Base-by-base conservation (phyloP, 2,797 vertebrate genomes). In the Amblyopsis hoosieri region DNA sequence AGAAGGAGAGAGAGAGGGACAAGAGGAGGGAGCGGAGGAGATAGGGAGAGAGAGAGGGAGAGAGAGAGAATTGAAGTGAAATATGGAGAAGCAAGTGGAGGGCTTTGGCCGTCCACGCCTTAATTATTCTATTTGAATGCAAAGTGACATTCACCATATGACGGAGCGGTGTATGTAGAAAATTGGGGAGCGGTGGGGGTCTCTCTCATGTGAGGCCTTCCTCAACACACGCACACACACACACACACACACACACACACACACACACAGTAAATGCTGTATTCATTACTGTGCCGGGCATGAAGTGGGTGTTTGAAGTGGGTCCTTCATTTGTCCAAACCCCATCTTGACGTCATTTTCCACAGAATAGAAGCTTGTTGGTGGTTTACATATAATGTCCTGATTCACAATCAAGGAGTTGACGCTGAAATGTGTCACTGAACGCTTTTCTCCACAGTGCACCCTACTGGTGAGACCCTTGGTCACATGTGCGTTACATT, bases 41-140 rank as follows among this genome's bases (percentile, higher is more conserved):
- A 76, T 65, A 83, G 82, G 69, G 61, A 75, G 47, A 57, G 53
- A 13, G 53, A 56, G 11, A 3, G 17, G 62, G 6, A 19, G 62
- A 47, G 45, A 60, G 3, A 9, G 63, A 61, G 64, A 74, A 74
- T 71, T 59, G 75, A 76, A 80, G 75, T 78, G 65, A 85, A 84
- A 72, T 62, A 76, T 59, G 68, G 60, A 4, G 4, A 58, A 60
- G 49, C 2, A 52, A 60, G 45, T 3, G 46, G 29, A 74, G 69
- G 65, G 74, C 65, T 51, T 29, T 7, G 6, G 55, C 71, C 52
- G 71, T 61, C 73, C 33, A 14, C 47, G 69, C 67, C 66, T 69
- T 86, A 83, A 85, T 87, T 68, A 62, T 14, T 14, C 77, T 62
- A 73, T 87, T 81, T 84, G 68, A 85, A 87, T 82, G 81, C 78